Evolutionary conservation across 1,140 invertebrate genomes (phyloP), one percentile per base, ranked within the genome.

Genomic region (Calephelis nemesis): DNA sequence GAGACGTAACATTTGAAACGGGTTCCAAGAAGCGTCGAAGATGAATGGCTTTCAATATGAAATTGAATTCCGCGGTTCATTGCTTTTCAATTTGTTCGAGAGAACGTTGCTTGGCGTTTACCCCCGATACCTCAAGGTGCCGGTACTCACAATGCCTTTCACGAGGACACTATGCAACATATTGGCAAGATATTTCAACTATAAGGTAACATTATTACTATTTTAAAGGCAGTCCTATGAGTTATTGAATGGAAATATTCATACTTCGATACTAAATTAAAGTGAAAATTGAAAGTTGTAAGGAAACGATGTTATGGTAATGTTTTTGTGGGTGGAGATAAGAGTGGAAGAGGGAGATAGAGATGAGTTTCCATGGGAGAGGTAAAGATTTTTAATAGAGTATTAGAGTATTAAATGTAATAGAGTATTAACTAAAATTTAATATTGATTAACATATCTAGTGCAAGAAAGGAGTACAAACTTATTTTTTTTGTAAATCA

Each of bases 51-150:
- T 92, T 93, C 91, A 93, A 93, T 93, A 92, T 93, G 91, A 93
- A 93, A 93, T 93, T 93, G 93, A 93, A 93, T 93, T 93, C 92
- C 86, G 92, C 88, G 92, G 92, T 93, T 92, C 92, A 93, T 93
- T 93, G 93, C 85, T 92, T 92, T 90, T 93, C 92, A 93, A 93
- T 93, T 93, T 92, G 88, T 90, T 85, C 76, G 82, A 78, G 84
- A 76, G 84, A 87, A 82, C 86, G 82, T 82, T 84, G 78, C 73
- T 78, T 79, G 80, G 72, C 86, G 79, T 84, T 87, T 89, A 84
- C 81, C 80, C 77, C 77, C 75, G 79, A 88, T 75, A 75, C 74
- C 74, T 78, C 65, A 63, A 78, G 68, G 66, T 79, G 71, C 71
- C 58, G 73, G 62, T 73, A 67, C 63, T n/a, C 48, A 52, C 50